Evolutionary conservation across 2,888 invertebrate species (phyloP).

Genomic region (Labia minor): DNA sequence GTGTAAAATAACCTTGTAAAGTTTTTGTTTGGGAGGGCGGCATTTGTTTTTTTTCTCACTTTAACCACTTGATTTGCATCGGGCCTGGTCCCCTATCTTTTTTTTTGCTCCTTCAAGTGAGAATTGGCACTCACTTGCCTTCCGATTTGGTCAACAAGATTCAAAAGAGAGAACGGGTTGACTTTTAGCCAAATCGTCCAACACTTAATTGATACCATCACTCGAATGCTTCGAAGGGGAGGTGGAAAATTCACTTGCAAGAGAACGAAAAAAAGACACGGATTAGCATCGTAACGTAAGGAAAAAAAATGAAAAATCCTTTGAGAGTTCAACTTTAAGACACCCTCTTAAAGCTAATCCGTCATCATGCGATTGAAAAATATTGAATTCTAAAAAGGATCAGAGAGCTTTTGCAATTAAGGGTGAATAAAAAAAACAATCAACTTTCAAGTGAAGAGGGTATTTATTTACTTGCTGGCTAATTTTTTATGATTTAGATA

Average conservation of each 20-base stretch:
- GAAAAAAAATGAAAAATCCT: neutral
- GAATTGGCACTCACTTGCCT: slow-evolving; percentile 5
- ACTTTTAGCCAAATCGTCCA: neutral
- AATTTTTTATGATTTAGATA: too few relatives aligned
- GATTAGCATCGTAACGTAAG: neutral
- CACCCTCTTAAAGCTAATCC: neutral
- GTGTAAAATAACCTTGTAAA: slow-evolving; percentile 13
- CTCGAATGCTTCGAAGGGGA: too few relatives aligned
- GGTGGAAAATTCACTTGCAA: neutral
- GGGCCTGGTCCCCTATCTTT: neutral
- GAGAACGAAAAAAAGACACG: neutral
- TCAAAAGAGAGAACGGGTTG: slow-evolving; percentile 2
- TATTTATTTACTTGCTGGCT: too few relatives aligned
- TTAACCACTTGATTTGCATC: slow-evolving; percentile 13
- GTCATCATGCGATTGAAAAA: neutral
- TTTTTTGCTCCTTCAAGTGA: neutral
- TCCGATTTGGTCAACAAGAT: slow-evolving; percentile 13
- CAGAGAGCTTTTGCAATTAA: too few relatives aligned
- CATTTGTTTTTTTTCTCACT: neutral
- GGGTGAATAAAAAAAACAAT: too few relatives aligned
- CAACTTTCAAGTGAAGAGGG: too few relatives aligned
- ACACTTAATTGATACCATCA: slow-evolving; percentile 2
- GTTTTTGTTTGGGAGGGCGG: neutral
- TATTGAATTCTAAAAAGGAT: too few relatives aligned
- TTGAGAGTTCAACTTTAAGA: neutral